These are phyloP conservation scores for Emberiza fucata DNA, from an alignment of 2,113 vertebrate species.

Conservation along the genomic window DNA sequence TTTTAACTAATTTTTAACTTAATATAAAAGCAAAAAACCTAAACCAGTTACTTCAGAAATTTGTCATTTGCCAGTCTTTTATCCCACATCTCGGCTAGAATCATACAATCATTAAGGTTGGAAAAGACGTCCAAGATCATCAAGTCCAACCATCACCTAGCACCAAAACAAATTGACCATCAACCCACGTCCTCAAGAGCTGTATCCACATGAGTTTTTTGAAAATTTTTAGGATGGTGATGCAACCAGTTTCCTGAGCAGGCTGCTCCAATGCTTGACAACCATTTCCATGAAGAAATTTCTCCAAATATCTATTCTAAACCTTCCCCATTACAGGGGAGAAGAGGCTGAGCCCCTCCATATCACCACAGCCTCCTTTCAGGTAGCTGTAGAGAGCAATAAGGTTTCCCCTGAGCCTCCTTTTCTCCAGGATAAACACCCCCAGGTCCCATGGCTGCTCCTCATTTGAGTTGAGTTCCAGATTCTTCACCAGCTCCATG, in stretches of 20 bases:
- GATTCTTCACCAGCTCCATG: background rate
- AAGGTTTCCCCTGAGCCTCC: background rate
- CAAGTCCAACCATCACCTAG: background rate
- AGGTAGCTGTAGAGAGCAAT: background rate
- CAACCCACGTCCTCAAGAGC: background rate
- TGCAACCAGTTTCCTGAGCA: background rate
- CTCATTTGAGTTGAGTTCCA: background rate
- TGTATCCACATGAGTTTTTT: background rate
- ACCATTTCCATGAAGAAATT: background rate
- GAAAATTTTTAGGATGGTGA: background rate
- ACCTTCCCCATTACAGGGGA: background rate
- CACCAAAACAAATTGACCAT: background rate
- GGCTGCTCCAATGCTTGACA: background rate
- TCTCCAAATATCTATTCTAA: background rate
- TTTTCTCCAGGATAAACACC: background rate
- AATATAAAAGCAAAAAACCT: background rate
- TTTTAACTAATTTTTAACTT: background rate
- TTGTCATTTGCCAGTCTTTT: background rate
- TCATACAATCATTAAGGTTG: background rate
- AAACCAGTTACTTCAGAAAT: background rate
- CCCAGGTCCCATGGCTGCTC: background rate
- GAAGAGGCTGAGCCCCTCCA: background rate
- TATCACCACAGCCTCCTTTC: background rate
- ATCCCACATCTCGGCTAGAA: background rate
- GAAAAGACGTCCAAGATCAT: background rate